These are phyloP conservation scores for Onychomys arenicola DNA, from an alignment of 2,797 vertebrate genomes.

Conservation along the genomic window DNA sequence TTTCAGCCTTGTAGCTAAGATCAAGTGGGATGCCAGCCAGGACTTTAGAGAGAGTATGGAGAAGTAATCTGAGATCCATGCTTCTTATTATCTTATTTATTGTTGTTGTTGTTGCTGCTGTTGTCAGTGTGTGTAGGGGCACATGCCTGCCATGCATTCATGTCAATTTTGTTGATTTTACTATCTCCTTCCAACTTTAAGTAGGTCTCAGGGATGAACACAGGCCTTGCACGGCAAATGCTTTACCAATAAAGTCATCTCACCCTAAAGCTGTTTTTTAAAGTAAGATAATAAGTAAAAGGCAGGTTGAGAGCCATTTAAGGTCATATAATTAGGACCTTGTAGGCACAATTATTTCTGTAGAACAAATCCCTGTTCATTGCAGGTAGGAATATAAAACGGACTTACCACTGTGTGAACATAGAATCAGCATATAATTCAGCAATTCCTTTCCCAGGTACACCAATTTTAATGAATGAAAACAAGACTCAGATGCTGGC, in stretches of 20 bases:
- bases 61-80: not conserved
- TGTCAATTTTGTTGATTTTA: not conserved
- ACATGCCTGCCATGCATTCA: not conserved
- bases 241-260: not conserved
- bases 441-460: slow-evolving; percentile 8
- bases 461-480: not conserved
- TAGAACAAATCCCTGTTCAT: not conserved
- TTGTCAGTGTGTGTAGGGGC: too few relatives aligned
- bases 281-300: slow-evolving; percentile 22
- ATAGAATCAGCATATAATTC: not conserved
- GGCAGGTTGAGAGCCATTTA: not conserved
- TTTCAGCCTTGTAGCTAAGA: not conserved
- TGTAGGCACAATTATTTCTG: not conserved
- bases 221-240: not conserved
- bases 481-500: not conserved
- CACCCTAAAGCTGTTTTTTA: not conserved
- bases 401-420: not conserved
- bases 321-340: not conserved
- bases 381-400: not conserved
- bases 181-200: not conserved
- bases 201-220: not conserved
- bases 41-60: not conserved
- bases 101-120: not conserved
- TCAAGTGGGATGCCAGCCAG: not conserved
- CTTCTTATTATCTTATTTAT: not conserved